Percentiles rank a stretch among this genome's conserved stretches.
phyloP scores from a whole-genome alignment of 2,888 invertebrate genomes.

The Atherix ibis region DNA sequence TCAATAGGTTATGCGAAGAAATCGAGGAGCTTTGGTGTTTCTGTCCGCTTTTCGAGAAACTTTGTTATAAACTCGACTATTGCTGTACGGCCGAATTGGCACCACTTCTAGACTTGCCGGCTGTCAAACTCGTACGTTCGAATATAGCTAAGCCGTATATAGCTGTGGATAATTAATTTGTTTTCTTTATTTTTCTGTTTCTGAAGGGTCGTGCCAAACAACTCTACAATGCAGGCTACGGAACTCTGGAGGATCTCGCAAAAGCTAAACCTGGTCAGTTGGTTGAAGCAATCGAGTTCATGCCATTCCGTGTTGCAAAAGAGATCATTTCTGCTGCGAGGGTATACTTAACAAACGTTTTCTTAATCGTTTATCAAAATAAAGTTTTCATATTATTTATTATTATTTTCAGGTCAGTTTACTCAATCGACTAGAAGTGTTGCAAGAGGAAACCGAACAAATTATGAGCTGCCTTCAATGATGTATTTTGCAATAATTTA shows the following conservation, averaged over 20 bases:
- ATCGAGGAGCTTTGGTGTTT: constrained; percentile 71
- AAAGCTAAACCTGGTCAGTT: constrained; percentile 49
- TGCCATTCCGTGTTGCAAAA: constrained; percentile 54
- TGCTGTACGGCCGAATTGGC: constrained; percentile 68
- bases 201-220: constrained; percentile 70
- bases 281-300: constrained; percentile 46
- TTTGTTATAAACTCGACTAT: constrained; percentile 59
- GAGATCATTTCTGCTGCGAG: constrained; percentile 80
- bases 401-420: constrained; percentile 50
- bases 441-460: constrained; percentile 68
- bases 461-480: constrained; percentile 19
- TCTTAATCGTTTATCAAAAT: not conserved
- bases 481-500: not conserved
- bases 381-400: not conserved
- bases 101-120: constrained; percentile 74
- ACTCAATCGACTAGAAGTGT: constrained; percentile 70
- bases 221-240: constrained; percentile 68
- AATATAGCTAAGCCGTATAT: not conserved
- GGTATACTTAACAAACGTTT: constrained; percentile 18
- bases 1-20: constrained; percentile 66
- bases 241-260: constrained; percentile 59
- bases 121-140: constrained; percentile 56
- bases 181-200: constrained; percentile 32
- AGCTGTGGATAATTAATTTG: not conserved
- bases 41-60: constrained; percentile 53